Conservation (phyloP, 2,888 invertebrate species). For the Cheilosia scutellata region DNA sequence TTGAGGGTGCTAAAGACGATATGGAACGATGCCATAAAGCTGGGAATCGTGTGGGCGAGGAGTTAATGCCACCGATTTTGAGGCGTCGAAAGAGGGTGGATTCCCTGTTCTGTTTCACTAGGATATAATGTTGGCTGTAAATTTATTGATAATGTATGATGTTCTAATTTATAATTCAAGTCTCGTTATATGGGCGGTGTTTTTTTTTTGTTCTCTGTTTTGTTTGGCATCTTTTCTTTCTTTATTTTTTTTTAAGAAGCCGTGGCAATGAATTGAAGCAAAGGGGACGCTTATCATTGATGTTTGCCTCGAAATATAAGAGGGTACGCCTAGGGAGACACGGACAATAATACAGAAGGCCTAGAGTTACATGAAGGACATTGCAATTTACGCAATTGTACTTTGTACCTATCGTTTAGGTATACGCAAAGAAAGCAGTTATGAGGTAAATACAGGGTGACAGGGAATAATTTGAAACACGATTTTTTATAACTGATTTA, state of each 20-base stretch:
- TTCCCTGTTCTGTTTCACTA: conserved; percentile 32
- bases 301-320: background rate
- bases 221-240: background rate
- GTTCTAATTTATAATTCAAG: conserved; percentile 63
- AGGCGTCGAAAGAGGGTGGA: conserved; percentile 35
- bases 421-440: too few species aligned
- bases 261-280: background rate
- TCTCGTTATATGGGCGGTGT: conserved; percentile 44
- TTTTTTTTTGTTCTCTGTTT: background rate
- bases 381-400: conserved; percentile 4
- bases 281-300: background rate
- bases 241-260: background rate
- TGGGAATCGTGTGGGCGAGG: conserved; percentile 37
- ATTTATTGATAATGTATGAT: conserved; percentile 64
- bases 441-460: too few species aligned
- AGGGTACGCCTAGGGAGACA: background rate
- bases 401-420: too few species aligned
- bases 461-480: too few species aligned
- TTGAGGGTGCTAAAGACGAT: background rate
- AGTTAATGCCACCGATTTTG: conserved; percentile 47
- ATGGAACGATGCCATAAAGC: conserved; percentile 32
- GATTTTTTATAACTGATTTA: too few species aligned
- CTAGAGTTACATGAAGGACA: conserved; percentile 1
- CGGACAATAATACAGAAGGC: background rate
- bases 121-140: conserved; percentile 47